A percentile compares a stretch with the other conserved stretches of the same genome.
These are phyloP conservation scores for Amphipyra berbera DNA, from an alignment of 2,888 invertebrate genomes.

Conservation along the genomic window DNA sequence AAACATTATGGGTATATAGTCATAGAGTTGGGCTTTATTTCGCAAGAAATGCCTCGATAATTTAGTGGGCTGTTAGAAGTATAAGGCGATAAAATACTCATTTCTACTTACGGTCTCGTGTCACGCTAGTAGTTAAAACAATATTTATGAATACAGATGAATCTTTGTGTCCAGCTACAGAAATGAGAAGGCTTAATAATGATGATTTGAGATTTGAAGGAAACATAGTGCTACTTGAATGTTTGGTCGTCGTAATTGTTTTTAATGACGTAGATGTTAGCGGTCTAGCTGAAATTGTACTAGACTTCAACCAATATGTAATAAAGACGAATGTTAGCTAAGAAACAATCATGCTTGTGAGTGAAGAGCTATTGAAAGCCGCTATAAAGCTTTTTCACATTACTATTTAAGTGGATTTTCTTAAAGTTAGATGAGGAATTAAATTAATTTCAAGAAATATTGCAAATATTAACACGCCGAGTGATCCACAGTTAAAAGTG, in stretches of 20 bases:
- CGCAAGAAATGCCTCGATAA: constrained; percentile 50
- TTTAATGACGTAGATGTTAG: constrained; percentile 3
- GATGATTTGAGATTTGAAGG: constrained; percentile 9
- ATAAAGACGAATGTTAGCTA: too few species aligned
- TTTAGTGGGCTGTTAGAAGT: constrained; percentile 50
- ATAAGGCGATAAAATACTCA: constrained; percentile 54
- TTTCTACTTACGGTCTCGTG: constrained; percentile 31
- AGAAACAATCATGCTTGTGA: too few species aligned
- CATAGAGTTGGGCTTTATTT: constrained; percentile 35
- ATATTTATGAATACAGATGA: constrained; percentile 45
- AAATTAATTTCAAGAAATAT: too few species aligned
- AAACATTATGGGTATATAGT: constrained; percentile 50
- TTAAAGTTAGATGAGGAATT: too few species aligned
- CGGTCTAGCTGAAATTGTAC: neutral
- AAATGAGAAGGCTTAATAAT: constrained; percentile 13
- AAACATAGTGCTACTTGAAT: constrained; percentile 8
- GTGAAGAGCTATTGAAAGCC: too few species aligned
- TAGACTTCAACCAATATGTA: neutral
- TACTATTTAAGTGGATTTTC: too few species aligned
- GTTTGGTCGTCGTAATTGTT: neutral
- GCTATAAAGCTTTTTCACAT: too few species aligned
- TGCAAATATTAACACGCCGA: too few species aligned
- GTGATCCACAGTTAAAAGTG: too few species aligned
- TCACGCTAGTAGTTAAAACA: constrained; percentile 38
- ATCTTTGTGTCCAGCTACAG: constrained; percentile 20